A percentile compares a stretch with the other conserved stretches of the same genome.
Evolutionary conservation across 2,888 invertebrate species (phyloP).

Genomic region (Pinctada fucata): DNA sequence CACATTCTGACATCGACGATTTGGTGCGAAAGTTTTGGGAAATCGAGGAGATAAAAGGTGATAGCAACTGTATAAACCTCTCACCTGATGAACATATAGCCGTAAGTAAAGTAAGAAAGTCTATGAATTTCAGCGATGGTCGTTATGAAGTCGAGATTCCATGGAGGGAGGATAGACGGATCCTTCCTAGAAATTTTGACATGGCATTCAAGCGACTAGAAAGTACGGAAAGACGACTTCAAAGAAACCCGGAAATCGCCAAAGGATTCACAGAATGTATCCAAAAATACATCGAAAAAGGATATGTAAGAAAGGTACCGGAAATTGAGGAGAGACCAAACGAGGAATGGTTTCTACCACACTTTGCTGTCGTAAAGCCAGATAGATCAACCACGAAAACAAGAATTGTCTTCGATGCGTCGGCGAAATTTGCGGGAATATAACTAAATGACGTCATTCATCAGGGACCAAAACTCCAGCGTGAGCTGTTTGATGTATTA

Average conservation of each 20-base stretch:
- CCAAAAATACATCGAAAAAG: conserved; percentile 35
- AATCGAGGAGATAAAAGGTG: too few relatives aligned
- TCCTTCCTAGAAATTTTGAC: conserved; percentile 30
- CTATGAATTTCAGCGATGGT: conserved; percentile 3
- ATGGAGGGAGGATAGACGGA: conserved; percentile 25
- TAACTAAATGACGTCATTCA: conserved; percentile 42
- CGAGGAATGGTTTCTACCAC: too few relatives aligned
- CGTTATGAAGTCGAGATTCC: conserved; percentile 34
- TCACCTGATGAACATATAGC: background rate
- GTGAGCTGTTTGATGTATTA: too few relatives aligned
- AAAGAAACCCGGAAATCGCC: conserved; percentile 26
- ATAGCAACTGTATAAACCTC: too few relatives aligned
- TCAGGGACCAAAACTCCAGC: conserved; percentile 51
- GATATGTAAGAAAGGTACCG: too few relatives aligned
- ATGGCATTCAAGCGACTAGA: conserved; percentile 32
- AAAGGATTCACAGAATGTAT: conserved; percentile 32
- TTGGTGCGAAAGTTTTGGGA: too few relatives aligned
- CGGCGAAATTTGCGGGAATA: too few relatives aligned
- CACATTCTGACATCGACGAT: too few relatives aligned
- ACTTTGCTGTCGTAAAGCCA: too few relatives aligned
- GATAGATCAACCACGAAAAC: too few relatives aligned
- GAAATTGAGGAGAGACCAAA: too few relatives aligned
- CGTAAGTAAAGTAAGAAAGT: conserved; percentile 17
- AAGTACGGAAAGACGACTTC: conserved; percentile 40
- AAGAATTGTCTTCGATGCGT: too few relatives aligned